Percentiles rank a stretch among this genome's conserved stretches.
Evolutionary conservation across 2,113 vertebrate species (phyloP).

Genomic region (Entomyzon cyanotis): DNA sequence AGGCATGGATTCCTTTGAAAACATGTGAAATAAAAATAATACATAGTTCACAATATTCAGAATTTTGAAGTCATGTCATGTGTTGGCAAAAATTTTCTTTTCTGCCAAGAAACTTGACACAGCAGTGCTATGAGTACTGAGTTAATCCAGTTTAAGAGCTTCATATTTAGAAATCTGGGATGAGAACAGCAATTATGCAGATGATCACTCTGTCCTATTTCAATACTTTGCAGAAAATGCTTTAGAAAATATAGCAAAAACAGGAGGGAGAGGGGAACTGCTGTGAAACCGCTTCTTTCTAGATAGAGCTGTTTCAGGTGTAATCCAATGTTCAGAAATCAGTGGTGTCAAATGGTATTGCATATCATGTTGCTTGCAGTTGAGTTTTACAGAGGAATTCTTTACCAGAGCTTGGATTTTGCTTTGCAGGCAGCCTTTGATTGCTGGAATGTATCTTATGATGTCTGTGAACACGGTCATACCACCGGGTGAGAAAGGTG

Average conservation of each 20-base stretch:
- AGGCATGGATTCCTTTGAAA: neutral
- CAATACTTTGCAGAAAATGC: neutral
- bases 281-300: neutral
- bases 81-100: neutral
- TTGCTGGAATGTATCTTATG: slow-evolving; percentile 96
- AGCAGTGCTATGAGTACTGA: neutral
- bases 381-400: neutral
- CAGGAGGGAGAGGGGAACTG: neutral
- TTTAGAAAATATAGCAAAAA: neutral
- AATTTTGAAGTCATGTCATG: neutral
- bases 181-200: neutral
- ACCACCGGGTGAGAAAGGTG: slow-evolving; percentile 89
- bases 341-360: neutral
- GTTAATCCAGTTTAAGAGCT: neutral
- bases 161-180: neutral
- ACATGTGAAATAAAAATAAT: neutral
- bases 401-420: slow-evolving; percentile 3
- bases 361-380: neutral
- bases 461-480: slow-evolving; percentile 92
- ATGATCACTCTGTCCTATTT: neutral
- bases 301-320: neutral
- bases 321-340: neutral
- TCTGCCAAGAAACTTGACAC: neutral
- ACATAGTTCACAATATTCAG: neutral
- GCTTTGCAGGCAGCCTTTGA: slow-evolving; percentile 87